Percentiles rank a stretch among this genome's conserved stretches.
phyloP scores from a whole-genome alignment of 2,888 invertebrate species.

The Ectemnius continuus region DNA sequence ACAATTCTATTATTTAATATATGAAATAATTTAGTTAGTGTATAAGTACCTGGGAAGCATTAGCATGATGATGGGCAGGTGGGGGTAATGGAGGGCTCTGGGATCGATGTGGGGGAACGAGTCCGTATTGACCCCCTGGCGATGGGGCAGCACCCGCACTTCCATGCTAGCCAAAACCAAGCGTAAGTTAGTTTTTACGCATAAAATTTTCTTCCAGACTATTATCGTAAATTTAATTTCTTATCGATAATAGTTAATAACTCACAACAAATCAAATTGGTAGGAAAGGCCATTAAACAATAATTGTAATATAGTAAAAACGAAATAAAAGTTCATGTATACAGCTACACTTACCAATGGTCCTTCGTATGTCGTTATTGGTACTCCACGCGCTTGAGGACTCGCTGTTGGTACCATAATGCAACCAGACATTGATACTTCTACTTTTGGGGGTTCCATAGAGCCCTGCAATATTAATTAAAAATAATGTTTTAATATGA shows the following conservation, averaged over 20 bases:
- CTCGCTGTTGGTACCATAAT: constrained; percentile 80
- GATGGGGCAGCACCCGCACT: constrained; percentile 73
- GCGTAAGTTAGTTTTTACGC: constrained; percentile 62
- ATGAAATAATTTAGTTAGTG: constrained; percentile 34
- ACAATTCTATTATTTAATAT: not conserved
- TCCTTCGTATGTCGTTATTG: constrained; percentile 83
- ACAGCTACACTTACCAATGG: constrained; percentile 83
- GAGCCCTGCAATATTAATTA: constrained; percentile 63
- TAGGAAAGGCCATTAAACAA: no score
- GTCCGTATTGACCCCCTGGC: constrained; percentile 75
- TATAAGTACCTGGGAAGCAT: constrained; percentile 76
- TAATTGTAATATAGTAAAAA: not conserved
- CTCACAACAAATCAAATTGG: no score
- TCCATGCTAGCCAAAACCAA: constrained; percentile 76
- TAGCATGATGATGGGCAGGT: constrained; percentile 88
- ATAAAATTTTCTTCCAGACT: no score
- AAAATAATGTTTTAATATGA: no score
- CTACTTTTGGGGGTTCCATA: constrained; percentile 81
- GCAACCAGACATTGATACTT: constrained; percentile 80
- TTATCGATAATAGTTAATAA: no score
- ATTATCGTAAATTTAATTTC: no score
- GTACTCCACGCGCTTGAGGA: constrained; percentile 80
- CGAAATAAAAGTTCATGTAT: not conserved
- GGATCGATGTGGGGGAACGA: constrained; percentile 76
- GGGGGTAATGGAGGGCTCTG: constrained; percentile 85